Base-by-base conservation (phyloP, 2,888 invertebrate species). In the Ormyrus nitidulus region DNA sequence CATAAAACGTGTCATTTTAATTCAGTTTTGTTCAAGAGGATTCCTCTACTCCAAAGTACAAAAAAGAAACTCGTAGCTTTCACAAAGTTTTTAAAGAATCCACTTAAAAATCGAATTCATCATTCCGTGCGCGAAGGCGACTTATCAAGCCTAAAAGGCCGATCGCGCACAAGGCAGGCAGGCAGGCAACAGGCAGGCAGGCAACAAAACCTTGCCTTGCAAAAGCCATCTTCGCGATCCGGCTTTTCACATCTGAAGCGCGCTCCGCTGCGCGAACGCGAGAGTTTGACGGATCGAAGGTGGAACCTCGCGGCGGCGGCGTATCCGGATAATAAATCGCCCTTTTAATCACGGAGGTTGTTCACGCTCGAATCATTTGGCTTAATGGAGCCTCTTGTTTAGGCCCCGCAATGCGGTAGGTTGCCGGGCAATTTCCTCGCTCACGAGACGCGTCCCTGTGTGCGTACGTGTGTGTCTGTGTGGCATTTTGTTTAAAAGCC, bases 331-430 rank as follows among this genome's bases (percentile, higher is more conserved):
- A 87, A 89, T 87, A 89, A 89, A 89, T 89, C 88, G 88, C 82
- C 83, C 88, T 87, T 89, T 89, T 89, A 89, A 89, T 89, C 89
- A 88, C 87, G 85, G 84, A 85, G 85, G 85, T 86, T 86, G 71
- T 79, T 81, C 81, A 69, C 72, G 76, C 79, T 72, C 58, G 51
- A 78, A 73, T 83, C 81, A 82, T 83, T 82, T 80, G 79, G 82
- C 79, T 79, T 84, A 82, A 83, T 83, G 82, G 83, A 78, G 71
- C 11, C 56, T 49, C 65, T 76, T 77, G 69, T 65, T 81, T 70
- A 69, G 68, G 69, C 46, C 48, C 62, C 51, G 61, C 81, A 44
- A 61, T 44, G 70, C 70, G 74, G 74, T 78, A 81, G 81, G 77
- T 81, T 73, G 58, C 53, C 19, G 58, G 64, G 9, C 68, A 62